A percentile compares a stretch with the other conserved stretches of the same genome.
These are phyloP conservation scores for Colletes collaris DNA, from an alignment of 2,888 invertebrate genomes.

Conservation along the genomic window DNA sequence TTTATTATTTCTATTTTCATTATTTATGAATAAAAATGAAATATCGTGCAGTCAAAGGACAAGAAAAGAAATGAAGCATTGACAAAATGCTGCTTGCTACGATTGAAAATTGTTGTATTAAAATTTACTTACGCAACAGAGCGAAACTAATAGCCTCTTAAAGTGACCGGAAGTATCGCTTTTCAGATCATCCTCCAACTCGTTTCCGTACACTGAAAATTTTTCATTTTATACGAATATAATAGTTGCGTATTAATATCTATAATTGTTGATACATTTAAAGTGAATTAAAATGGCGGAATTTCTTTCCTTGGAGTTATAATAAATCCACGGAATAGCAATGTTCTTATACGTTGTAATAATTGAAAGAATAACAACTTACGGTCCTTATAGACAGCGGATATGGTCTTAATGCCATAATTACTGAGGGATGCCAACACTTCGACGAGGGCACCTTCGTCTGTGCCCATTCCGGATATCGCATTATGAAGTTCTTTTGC, in stretches of 20 bases:
- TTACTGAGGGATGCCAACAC: constrained; percentile 95
- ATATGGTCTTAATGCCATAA: constrained; percentile 91
- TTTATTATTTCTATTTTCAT: too few species aligned
- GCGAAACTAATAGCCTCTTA: constrained; percentile 92
- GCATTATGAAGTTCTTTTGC: constrained; percentile 93
- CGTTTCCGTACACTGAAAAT: constrained; percentile 89
- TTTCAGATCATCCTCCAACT: constrained; percentile 91
- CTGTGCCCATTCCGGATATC: constrained; percentile 86
- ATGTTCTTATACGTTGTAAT: too few species aligned
- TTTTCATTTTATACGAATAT: too few species aligned
- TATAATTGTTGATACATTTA: too few species aligned
- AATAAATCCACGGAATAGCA: too few species aligned
- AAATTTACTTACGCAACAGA: constrained; percentile 85
- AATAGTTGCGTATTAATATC: too few species aligned
- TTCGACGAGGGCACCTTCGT: constrained; percentile 92
- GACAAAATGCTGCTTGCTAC: background rate
- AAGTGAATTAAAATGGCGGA: too few species aligned
- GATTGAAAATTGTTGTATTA: background rate
- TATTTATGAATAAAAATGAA: too few species aligned
- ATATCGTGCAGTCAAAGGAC: too few species aligned
- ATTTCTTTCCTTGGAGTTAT: too few species aligned
- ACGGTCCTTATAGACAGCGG: constrained; percentile 91
- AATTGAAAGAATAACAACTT: constrained; percentile 80
- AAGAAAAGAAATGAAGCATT: background rate
- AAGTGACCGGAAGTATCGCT: constrained; percentile 96